Base-by-base conservation (phyloP, 2,113 vertebrate genomes). In the Colinus virginianus region DNA sequence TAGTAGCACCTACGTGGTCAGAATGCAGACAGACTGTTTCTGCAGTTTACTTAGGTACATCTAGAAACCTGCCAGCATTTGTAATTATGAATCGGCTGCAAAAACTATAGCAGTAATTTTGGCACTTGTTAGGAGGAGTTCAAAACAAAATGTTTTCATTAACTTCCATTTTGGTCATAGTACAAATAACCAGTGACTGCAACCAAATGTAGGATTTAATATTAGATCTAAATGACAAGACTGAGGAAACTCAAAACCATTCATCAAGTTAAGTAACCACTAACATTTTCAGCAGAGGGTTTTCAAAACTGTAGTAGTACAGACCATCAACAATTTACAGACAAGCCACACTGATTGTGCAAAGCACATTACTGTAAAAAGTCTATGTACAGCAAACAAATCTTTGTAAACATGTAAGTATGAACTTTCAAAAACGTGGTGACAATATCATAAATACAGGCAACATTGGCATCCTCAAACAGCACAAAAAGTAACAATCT, bases 361-460 rank as follows among this genome's bases (percentile, higher is more conserved):
- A 98, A 98, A 99, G 98, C 98, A 99, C 98, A 97, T 97, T 98
- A 98, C 98, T 98, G 98, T 98, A 98, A 99, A 98, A 98, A 98
- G 98, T 97, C 97, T 99, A 98, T 99, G 97, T 98, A 99, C 99
- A 99, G 98, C 98, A 99, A 98, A 99, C 70, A 97, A 98, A 97
- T 98, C 96, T 98, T 97, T 99, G 98, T 99, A 99, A 99, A 99
- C 99, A 99, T 98, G 98, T 98, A 98, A 98, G 98, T 98, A 98
- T 98, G 98, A 98, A 97, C 98, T 98, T 98, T 98, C 96, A 95
- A 98, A 98, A 98, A 98, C 98, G 98, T 97, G 98, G 98, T 97
- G 98, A 98, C 97, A 98, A 90, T 97, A 96, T 98, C 97, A 98
- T 98, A 98, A 98, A 98, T 98, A 99, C 98, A 99, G 99, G 98